Conservation (phyloP, 2,113 vertebrate genomes). For the Plotosus lineatus region DNA sequence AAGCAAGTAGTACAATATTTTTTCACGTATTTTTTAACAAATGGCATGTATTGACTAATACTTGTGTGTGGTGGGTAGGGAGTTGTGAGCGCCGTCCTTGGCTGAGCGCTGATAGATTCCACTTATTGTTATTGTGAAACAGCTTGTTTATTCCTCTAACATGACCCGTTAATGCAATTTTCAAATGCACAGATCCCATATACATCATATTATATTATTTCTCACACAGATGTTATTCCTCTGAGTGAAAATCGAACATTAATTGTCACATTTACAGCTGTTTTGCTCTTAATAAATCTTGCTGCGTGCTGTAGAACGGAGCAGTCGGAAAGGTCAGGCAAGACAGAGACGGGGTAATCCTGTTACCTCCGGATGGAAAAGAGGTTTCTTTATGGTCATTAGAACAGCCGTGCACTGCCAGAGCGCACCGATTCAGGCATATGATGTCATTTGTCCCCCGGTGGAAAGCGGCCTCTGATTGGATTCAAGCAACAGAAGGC, state of each 20-base stretch:
- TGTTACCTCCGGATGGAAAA: slow-evolving; percentile 37
- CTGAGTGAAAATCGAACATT: slow-evolving; percentile 22
- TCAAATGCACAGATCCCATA: not conserved
- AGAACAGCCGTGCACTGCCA: not conserved
- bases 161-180: not conserved
- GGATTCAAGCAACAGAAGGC: slow-evolving; percentile 15
- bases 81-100: slow-evolving; percentile 2
- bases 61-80: not conserved
- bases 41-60: not conserved
- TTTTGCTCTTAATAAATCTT: slow-evolving; percentile 4
- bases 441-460: slow-evolving; percentile 19
- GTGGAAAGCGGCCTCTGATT: not conserved
- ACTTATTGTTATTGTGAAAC: slow-evolving; percentile 9
- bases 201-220: slow-evolving; percentile 7
- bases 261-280: slow-evolving; percentile 11
- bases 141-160: not conserved
- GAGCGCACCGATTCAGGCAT: not conserved
- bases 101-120: slow-evolving; percentile 40
- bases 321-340: slow-evolving; percentile 48
- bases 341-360: slow-evolving; percentile 42
- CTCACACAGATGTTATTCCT: not conserved
- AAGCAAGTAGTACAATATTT: not conserved
- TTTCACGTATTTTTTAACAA: too few species aligned
- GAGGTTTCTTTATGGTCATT: not conserved
- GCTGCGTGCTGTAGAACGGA: not conserved